phyloP scores from a whole-genome alignment of 2,113 vertebrate genomes.

The Solea solea region DNA sequence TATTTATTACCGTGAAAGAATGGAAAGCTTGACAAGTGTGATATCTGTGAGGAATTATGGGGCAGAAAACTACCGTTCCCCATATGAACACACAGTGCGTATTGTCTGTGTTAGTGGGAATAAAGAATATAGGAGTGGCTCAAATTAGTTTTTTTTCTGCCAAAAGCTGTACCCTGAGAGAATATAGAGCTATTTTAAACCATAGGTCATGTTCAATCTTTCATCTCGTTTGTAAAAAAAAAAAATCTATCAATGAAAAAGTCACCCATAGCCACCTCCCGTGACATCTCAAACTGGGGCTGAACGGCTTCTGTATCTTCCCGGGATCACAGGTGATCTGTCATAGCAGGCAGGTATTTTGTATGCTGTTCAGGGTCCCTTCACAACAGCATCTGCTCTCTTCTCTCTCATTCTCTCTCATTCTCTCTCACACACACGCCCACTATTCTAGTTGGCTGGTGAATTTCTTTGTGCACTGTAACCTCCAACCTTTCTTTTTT shows the following conservation, averaged over 20 bases:
- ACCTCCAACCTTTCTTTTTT: slow-evolving; percentile 26
- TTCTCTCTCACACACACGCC: slow-evolving; percentile 13
- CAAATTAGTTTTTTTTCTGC: neutral
- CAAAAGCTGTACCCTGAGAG: slow-evolving; percentile 34
- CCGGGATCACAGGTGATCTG: slow-evolving; percentile 75
- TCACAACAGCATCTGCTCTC: slow-evolving; percentile 63
- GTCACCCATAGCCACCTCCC: slow-evolving; percentile 58
- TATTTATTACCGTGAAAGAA: neutral
- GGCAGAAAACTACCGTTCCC: no score
- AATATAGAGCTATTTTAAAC: slow-evolving; percentile 47
- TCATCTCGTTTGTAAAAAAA: slow-evolving; percentile 53
- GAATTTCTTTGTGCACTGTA: slow-evolving; percentile 35
- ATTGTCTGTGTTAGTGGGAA: no score
- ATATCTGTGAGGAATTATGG: no score
- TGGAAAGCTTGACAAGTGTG: neutral
- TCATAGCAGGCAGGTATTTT: slow-evolving; percentile 76
- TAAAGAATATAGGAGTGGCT: neutral
- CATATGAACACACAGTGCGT: neutral
- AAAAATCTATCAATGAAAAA: slow-evolving; percentile 57
- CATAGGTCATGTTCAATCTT: slow-evolving; percentile 51
- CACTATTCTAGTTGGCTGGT: slow-evolving; percentile 29
- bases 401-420: slow-evolving; percentile 29
- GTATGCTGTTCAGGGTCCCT: slow-evolving; percentile 67
- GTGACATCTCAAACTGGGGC: slow-evolving; percentile 73
- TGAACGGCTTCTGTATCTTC: slow-evolving; percentile 69